A percentile compares a stretch with the other conserved stretches of the same genome.
Evolutionary conservation across 2,888 invertebrate genomes (phyloP).

Genomic region (Macroteleia sp.): DNA sequence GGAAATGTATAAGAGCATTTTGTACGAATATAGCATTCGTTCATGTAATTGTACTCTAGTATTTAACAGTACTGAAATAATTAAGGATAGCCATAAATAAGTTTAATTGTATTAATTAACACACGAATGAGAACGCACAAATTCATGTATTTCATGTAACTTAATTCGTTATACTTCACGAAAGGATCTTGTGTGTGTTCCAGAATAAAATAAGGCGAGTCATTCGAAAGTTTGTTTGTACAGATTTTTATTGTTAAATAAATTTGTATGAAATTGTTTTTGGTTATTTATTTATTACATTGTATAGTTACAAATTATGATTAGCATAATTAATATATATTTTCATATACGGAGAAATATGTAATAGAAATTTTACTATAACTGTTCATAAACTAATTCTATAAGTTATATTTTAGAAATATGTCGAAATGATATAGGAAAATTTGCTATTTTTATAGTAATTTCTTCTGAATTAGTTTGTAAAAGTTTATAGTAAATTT

Average conservation of each 20-base stretch:
- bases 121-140: slow-evolving; percentile 40
- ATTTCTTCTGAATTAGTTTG: too few relatives aligned
- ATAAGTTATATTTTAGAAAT: too few relatives aligned
- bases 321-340: too few relatives aligned
- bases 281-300: too few relatives aligned
- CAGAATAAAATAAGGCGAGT: slow-evolving; percentile 17
- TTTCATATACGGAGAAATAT: too few relatives aligned
- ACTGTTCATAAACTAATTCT: too few relatives aligned
- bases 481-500: too few relatives aligned
- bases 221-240: slow-evolving; percentile 26
- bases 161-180: slow-evolving; percentile 21
- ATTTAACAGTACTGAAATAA: slow-evolving; percentile 53
- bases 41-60: slow-evolving; percentile 39
- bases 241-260: slow-evolving; percentile 15
- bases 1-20: slow-evolving; percentile 33
- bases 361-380: too few relatives aligned
- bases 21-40: slow-evolving; percentile 33
- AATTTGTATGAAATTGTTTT: too few relatives aligned
- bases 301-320: too few relatives aligned
- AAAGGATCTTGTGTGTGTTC: slow-evolving; percentile 7
- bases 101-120: slow-evolving; percentile 53
- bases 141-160: slow-evolving; percentile 22
- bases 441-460: too few relatives aligned
- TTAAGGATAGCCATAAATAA: slow-evolving; percentile 54
- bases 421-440: too few relatives aligned